Evolutionary conservation across 2,797 vertebrate genomes (phyloP), one percentile per base, ranked within the genome.

Genomic region (Alca torda): DNA sequence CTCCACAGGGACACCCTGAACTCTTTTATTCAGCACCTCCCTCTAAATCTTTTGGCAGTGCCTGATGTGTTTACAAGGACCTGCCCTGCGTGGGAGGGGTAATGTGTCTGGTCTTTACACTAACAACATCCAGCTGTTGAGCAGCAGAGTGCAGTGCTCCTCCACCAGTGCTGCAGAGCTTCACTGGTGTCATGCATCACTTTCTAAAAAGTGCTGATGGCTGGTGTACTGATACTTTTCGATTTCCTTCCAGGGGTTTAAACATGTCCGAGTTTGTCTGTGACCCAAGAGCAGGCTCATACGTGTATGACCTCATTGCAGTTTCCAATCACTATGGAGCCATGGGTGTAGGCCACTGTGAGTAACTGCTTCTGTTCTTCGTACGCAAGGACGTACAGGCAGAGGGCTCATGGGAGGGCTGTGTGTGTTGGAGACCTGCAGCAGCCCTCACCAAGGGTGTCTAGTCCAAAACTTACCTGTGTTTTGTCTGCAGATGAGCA

Each of bases 281-380:
- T 5, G 99, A 99, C 95, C 99, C 98, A 3, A 98, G 98, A 96
- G 99, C 99, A 46, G 98, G 98, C 77, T 99, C 99, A 16, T 99
- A 99, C 1, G 85, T 98, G 43, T 99, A 99, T 50, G 99, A 99
- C 98, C 99, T 99, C 80, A 98, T 99, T 74, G 99, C 99, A 5
- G 99, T 99, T 94, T 99, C 99, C 89, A 99, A 99, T 98, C 99
- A 99, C 97, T 99, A 99, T 69, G 99, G 99, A 97, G 99, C 99
- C 98, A 99, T 99, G 99, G 99, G 99, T 85, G 99, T 99, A 68
- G 99, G 99, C 86, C 99, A 99, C 98, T 99, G 99, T 99, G 96
- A 99, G 99, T 99, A 98, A 26, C 57, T 84, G 43, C 53, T 77
- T 53, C 33, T 65, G 57, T 83, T 30, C 28, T 73, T 50, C 54